Evolutionary conservation across 2,797 vertebrate genomes (phyloP).

Genomic region (Cryptoprocta ferox): DNA sequence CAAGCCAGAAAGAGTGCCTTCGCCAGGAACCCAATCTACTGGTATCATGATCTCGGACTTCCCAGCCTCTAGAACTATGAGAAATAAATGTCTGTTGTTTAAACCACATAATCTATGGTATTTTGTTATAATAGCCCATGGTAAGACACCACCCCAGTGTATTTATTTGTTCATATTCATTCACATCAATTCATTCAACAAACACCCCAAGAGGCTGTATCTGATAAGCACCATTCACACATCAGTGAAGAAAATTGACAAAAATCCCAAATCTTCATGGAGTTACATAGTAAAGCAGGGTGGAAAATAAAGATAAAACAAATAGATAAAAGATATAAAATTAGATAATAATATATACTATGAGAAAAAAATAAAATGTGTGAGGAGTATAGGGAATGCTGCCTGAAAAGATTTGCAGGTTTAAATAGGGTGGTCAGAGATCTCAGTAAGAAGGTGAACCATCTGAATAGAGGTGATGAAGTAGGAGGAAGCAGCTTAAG

Average conservation of each 20-base stretch:
- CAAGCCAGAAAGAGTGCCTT: neutral
- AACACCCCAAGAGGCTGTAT: neutral
- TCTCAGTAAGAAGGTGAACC: neutral
- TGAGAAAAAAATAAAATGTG: neutral
- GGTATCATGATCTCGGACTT: neutral
- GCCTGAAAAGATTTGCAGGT: neutral
- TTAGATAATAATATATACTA: neutral
- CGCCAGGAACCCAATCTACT: neutral
- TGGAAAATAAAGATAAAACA: conserved; percentile 6
- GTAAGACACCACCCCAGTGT: neutral
- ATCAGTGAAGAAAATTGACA: neutral
- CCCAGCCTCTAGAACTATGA: neutral
- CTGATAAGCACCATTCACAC: neutral
- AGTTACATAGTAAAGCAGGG: neutral
- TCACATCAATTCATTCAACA: neutral
- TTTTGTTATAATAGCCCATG: neutral
- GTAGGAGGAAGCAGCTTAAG: neutral
- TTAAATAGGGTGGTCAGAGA: neutral
- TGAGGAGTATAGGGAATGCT: neutral
- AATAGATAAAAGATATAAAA: neutral
- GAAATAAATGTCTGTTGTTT: neutral
- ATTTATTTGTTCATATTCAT: conserved; percentile 40
- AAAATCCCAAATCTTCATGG: neutral
- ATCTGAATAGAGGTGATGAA: neutral
- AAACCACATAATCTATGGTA: neutral